Evolutionary conservation across 1,140 invertebrate species (phyloP).

Genomic region (Phymastichus coffea): DNA sequence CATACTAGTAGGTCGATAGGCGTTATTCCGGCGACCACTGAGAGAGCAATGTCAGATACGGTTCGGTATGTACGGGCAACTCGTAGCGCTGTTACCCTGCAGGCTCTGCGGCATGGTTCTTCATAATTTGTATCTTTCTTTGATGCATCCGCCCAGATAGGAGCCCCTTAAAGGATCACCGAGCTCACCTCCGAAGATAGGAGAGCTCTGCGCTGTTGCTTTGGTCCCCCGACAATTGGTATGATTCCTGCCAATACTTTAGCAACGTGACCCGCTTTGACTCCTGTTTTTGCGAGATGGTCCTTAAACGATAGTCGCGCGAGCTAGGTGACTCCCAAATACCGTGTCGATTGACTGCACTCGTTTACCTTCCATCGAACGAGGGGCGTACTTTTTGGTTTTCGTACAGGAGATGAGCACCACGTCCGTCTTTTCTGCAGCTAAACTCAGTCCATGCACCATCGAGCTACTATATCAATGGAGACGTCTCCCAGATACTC

Average conservation of each 20-base stretch:
- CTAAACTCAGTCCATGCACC: too few relatives aligned
- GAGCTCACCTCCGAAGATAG: background rate
- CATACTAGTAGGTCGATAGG: too few relatives aligned
- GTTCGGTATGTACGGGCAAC: conserved; percentile 31
- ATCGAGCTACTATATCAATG: too few relatives aligned
- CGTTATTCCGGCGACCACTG: too few relatives aligned
- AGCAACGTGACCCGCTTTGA: background rate
- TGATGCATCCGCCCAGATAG: background rate
- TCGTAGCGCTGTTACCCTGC: too few relatives aligned
- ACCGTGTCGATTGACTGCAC: background rate
- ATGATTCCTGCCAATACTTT: background rate
- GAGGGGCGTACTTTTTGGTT: too few relatives aligned
- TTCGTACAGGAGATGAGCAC: too few relatives aligned
- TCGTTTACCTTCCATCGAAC: background rate
- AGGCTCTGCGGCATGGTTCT: conserved; percentile 15
- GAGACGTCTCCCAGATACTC: background rate
- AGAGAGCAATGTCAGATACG: conserved; percentile 30
- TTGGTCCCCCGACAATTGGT: conserved; percentile 19
- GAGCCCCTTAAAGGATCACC: too few relatives aligned
- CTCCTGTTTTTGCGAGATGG: background rate
- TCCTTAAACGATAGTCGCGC: background rate
- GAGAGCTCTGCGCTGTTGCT: too few relatives aligned
- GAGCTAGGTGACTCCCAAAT: too few relatives aligned
- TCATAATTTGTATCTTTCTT: background rate
- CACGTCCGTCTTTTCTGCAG: too few relatives aligned